Evolutionary conservation across 2,797 vertebrate genomes (phyloP).

Genomic region (Hippoglossus hippoglossus): DNA sequence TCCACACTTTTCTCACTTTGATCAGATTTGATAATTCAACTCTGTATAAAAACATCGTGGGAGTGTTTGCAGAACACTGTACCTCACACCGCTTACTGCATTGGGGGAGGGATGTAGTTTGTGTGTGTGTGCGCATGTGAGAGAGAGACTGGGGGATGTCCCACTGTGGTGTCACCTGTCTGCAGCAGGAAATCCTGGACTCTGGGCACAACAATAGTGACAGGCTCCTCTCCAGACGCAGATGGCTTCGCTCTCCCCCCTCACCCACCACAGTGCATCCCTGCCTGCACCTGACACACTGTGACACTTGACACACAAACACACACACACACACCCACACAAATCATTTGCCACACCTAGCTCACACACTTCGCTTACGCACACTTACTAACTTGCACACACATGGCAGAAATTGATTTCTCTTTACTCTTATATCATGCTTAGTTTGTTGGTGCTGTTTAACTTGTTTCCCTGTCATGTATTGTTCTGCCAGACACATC

Average conservation of each 20-base stretch:
- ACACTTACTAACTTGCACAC: conserved; percentile 12
- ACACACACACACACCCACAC: conserved; percentile 40
- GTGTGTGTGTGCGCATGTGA: conserved; percentile 25
- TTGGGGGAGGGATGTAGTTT: conserved; percentile 44
- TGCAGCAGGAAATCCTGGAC: conserved; percentile 81
- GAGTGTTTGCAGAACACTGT: not conserved
- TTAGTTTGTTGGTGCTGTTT: conserved; percentile 33
- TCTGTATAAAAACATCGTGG: conserved; percentile 14
- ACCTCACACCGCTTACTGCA: conserved; percentile 46
- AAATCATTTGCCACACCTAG: no score
- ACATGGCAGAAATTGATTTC: conserved; percentile 14
- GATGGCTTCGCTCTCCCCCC: conserved; percentile 87
- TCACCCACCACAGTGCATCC: conserved; percentile 82
- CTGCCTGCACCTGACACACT: conserved; percentile 74
- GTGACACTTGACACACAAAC: conserved; percentile 63
- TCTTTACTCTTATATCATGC: conserved; percentile 9
- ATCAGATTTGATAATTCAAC: conserved; percentile 10
- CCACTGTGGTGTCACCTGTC: conserved; percentile 88
- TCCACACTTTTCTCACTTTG: not conserved
- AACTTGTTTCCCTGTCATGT: conserved; percentile 49
- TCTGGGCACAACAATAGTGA: conserved; percentile 89
- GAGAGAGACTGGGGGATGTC: conserved; percentile 60
- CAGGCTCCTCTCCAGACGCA: conserved; percentile 92
- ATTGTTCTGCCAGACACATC: conserved; percentile 25
- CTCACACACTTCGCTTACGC: not conserved